Evolutionary conservation across 2,888 invertebrate genomes (phyloP), one percentile per base, ranked within the genome.

Genomic region (Loripinus fragilis): DNA sequence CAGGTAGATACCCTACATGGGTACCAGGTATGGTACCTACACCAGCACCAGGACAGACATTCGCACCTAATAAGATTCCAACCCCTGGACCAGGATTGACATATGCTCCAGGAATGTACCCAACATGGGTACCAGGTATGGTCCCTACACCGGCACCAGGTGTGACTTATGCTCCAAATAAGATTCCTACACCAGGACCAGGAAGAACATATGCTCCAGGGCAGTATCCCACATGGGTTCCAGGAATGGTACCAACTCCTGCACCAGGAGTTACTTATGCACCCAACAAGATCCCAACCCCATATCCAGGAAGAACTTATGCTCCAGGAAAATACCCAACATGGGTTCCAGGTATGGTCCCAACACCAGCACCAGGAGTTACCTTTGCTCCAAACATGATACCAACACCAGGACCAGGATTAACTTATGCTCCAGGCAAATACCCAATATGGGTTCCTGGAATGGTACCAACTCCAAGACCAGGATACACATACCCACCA

Each of bases 71-170:
- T 28, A 75, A 80, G 30, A 72, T 85, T n/a, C 85, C 85, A 50
- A 85, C 78, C 17, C 85, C 81, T 20, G 73, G 64, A 20, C 84
- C 84, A 69, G 80, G 78, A 3, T 48, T 38, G 2, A 80, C 82
- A 23, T 85, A 79, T 71, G 85, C 83, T 23, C 86, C 86, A 42
- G 83, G 79, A 10, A 69, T 69, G 48, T 84, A 76, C 52, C 78
- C 76, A 30, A 85, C 84, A n/a, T 85, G 74, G 15, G 71, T 84
- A 65, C 81, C 86, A 66, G 81, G 75, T 0, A 86, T 85, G 69
- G 81, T 84, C 2, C 84, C 83, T 73, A 86, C 88, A 30, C 80
- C 82, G 45, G 81, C 81, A 20, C 86, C 86, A 73, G 81, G 81
- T 25, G 50, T 76, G 30, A 86, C 86, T 52, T 74, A 68, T 72